Evolutionary conservation across 2,888 invertebrate genomes (phyloP).

Genomic region (Leucania comma): DNA sequence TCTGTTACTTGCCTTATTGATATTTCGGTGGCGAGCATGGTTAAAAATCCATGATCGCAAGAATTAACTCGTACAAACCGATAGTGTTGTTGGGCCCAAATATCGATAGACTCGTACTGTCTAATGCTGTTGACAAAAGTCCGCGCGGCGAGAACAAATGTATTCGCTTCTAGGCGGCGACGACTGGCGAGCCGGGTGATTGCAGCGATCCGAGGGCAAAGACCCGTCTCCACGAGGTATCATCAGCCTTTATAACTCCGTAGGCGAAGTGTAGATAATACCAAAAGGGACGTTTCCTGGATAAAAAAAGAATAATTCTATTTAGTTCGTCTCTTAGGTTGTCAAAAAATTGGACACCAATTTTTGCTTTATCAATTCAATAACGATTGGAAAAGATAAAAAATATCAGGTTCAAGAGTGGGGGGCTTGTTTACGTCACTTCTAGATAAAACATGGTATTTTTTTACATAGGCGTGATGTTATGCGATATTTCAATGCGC

Average conservation of each 20-base stretch:
- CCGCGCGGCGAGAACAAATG: conserved; percentile 59
- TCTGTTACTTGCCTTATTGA: conserved; percentile 56
- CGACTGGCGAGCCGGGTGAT: conserved; percentile 60
- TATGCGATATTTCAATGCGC: neutral
- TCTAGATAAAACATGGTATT: neutral
- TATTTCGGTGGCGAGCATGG: conserved; percentile 51
- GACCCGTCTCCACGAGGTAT: conserved; percentile 56
- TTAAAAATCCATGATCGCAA: conserved; percentile 38
- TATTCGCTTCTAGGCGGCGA: conserved; percentile 59
- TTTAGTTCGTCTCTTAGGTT: neutral
- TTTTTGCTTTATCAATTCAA: neutral
- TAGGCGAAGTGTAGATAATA: conserved; percentile 60
- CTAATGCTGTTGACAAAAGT: conserved; percentile 49
- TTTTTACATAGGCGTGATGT: neutral
- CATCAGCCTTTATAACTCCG: conserved; percentile 54
- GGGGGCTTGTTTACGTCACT: neutral
- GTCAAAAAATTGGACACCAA: neutral
- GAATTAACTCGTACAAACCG: conserved; percentile 12
- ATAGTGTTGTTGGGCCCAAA: conserved; percentile 40
- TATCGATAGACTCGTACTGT: conserved; percentile 58
- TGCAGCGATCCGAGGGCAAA: conserved; percentile 56
- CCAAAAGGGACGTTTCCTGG: conserved; percentile 29
- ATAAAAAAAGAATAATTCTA: neutral
- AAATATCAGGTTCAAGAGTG: neutral
- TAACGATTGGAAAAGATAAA: neutral